Evolutionary conservation across 92 coral and sea anemone genomes (phyloP).

Genomic region (Heteractis magnifica): DNA sequence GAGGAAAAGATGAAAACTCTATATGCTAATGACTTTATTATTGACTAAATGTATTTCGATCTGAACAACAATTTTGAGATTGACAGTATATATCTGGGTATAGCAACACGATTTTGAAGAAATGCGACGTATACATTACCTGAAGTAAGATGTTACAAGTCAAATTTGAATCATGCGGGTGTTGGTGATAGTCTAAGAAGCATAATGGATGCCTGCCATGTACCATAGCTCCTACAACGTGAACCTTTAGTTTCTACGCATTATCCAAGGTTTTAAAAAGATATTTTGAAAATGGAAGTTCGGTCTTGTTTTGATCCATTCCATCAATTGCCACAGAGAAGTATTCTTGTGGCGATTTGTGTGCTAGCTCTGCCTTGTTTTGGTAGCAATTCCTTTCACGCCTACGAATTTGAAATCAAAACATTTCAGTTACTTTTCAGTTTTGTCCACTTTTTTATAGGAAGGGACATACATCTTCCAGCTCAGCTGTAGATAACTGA

Average conservation of each 20-base stretch:
- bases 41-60: too few species aligned
- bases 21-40: too few species aligned
- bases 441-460: too few species aligned
- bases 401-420: background rate
- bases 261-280: constrained; percentile 34
- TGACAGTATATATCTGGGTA: too few species aligned
- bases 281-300: constrained; percentile 47
- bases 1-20: too few species aligned
- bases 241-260: constrained; percentile 50
- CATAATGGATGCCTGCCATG: constrained; percentile 58
- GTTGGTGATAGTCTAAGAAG: constrained; percentile 54
- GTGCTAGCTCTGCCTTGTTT: constrained; percentile 33
- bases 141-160: constrained; percentile 54
- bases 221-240: constrained; percentile 54
- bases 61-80: too few species aligned
- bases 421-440: too few species aligned
- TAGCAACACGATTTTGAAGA: background rate
- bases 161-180: constrained; percentile 52
- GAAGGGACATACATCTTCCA: too few species aligned
- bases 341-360: constrained; percentile 35
- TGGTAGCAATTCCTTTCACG: constrained; percentile 41
- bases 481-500: too few species aligned
- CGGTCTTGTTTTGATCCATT: constrained; percentile 64
- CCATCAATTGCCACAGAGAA: constrained; percentile 63
- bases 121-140: constrained; percentile 16